Evolutionary conservation across 1,140 invertebrate genomes (phyloP), one percentile per base, ranked within the genome.

Genomic region (Drosophila murphyi): DNA sequence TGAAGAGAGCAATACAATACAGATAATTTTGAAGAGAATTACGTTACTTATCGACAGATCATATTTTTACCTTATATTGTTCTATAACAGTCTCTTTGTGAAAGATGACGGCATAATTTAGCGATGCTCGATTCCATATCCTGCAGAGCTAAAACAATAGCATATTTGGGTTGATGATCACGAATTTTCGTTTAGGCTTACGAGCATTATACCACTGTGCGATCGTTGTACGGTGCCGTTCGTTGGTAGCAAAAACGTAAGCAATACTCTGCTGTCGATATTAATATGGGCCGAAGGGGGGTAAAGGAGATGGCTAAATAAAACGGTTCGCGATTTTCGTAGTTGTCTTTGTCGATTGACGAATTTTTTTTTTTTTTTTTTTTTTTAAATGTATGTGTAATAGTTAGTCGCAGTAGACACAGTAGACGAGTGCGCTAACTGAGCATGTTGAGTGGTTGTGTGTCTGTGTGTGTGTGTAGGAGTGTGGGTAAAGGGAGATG

Each of bases 261-360:
- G 64, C 64, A 64, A 20, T 20, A 20, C 20, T 20, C 72, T 37
- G 47, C 35, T 57, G 62, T 48, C 60, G 35, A 37, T 47, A 37
- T 47, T n/a, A 6, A 12, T 35, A n/a, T 43, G 50, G 41, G 7
- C 4, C 6, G 29, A 43, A 32, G 20, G 47, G 64, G 51, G 32
- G 65, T 10, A 60, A 61, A 60, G 74, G 79, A 70, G 60, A 68
- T 75, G 55, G 55, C 37, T 69, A 39, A 59, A 72, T 4, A 73
- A 70, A 70, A 61, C 41, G 60, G 69, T 57, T 77, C 71, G 76
- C 60, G 52, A 76, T 71, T 68, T 72, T 87, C 68, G 79, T 88
- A 88, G 72, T 88, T 82, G 78, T 80, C 80, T 82, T 83, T 71
- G 77, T 65, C 82, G 83, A 88, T 88, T 76, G 79, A 51, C 51